Percentiles rank a stretch among this genome's conserved stretches.
phyloP scores from a whole-genome alignment of 2,888 invertebrate genomes.

The Stenurella melanura region DNA sequence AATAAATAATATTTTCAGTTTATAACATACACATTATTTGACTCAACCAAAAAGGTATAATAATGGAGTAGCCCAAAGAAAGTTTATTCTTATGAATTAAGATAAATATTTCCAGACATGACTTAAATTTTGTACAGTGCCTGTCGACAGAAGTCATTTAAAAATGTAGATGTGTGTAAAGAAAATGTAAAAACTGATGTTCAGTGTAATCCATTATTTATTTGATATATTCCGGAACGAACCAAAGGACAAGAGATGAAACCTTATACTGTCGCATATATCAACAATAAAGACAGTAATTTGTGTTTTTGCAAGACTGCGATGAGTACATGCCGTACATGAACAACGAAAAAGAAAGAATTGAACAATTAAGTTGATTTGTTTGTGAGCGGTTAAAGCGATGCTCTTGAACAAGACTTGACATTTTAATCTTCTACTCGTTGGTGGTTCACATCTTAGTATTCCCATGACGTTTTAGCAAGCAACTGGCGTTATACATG shows the following conservation, averaged over 20 bases:
- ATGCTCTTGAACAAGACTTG: conserved; percentile 51
- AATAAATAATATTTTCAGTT: too few species aligned
- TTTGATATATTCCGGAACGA: conserved; percentile 21
- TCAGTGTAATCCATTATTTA: conserved; percentile 41
- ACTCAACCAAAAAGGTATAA: too few species aligned
- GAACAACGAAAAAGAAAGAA: conserved; percentile 58
- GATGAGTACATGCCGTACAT: conserved; percentile 58
- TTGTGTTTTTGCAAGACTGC: conserved; percentile 60
- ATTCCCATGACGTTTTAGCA: conserved; percentile 39
- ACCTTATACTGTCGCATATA: conserved; percentile 42
- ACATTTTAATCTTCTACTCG: conserved; percentile 51
- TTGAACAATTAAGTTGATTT: conserved; percentile 63
- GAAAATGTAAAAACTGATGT: neutral
- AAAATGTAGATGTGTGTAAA: neutral
- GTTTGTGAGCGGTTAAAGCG: conserved; percentile 58
- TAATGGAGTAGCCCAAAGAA: too few species aligned
- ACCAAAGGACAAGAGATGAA: conserved; percentile 23
- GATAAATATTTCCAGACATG: too few species aligned
- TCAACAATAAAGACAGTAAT: conserved; percentile 58
- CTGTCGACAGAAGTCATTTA: conserved; percentile 3
- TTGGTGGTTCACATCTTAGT: conserved; percentile 46
- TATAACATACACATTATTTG: too few species aligned
- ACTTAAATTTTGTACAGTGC: neutral
- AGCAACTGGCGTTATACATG: conserved; percentile 20
- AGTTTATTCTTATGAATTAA: too few species aligned